These are phyloP conservation scores for Apus apus DNA, from an alignment of 2,113 vertebrate genomes.

Conservation along the genomic window DNA sequence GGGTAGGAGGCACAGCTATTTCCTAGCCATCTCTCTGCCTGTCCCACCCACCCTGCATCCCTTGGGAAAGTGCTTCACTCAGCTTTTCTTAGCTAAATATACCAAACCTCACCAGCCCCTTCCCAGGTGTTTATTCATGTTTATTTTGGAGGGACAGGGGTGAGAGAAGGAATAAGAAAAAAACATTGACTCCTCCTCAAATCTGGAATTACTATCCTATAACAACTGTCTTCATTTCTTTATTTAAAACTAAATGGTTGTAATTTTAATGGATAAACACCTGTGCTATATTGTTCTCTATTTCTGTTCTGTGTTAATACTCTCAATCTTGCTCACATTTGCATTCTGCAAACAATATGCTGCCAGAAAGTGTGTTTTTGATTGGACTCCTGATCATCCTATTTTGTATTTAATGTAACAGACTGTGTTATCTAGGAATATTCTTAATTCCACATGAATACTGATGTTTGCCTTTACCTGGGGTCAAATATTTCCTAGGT, in stretches of 20 bases:
- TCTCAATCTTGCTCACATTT: not conserved
- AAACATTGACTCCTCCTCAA: not conserved
- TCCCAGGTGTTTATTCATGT: not conserved
- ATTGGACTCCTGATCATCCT: not conserved
- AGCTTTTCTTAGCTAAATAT: conserved; percentile 4
- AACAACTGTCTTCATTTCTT: not conserved
- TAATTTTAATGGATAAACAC: not conserved
- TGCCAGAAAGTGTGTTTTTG: not conserved
- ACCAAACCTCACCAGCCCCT: not conserved
- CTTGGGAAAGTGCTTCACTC: conserved; percentile 48
- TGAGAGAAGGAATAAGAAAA: not conserved
- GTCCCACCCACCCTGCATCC: conserved; percentile 39
- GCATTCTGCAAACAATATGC: not conserved
- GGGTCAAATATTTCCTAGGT: not conserved
- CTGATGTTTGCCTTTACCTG: not conserved
- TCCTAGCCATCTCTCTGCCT: conserved; percentile 43
- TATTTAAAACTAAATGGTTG: not conserved
- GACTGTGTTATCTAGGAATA: not conserved
- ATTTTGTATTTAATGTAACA: not conserved
- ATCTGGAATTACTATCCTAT: not conserved
- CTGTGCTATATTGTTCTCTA: not conserved
- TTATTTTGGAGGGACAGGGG: not conserved
- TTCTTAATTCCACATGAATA: not conserved
- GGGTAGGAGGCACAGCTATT: conserved; percentile 60
- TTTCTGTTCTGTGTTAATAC: not conserved